Evolutionary conservation across 2,888 invertebrate species (phyloP), one percentile per base, ranked within the genome.

Genomic region (Ceramica pisi): DNA sequence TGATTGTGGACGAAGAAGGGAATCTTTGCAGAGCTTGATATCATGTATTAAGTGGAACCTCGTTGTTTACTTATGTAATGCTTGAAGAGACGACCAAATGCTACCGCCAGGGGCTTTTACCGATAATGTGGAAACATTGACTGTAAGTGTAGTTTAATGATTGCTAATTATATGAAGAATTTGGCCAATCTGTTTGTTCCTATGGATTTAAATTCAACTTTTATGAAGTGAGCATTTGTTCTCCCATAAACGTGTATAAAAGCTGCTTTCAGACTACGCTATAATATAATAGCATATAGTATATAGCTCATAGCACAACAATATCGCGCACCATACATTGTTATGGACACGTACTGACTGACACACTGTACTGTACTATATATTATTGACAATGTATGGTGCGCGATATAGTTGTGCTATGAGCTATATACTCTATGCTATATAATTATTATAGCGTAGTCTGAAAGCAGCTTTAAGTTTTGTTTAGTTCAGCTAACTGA

Each of bases 21-120:
- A 88, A 91, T 92, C 90, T 89, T 89, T 87, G 87, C 85, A 80
- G 84, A 85, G 83, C 83, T 88, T 94, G 92, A 93, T 92, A 90
- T 86, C 90, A 88, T 89, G 83, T 83, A 92, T 93, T 93, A 92
- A 87, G 86, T 78, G 85, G 85, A 77, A 76, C 88, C 85, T 88
- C 84, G 85, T 86, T 89, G 79, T 84, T 84, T 79, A 76, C 73
- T 75, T 76, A 68, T 64, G 78, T 68, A 82, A 83, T 83, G 56
- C n/a, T 81, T 67, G 50, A 66, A 67, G 53, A n/a, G 65, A 63
- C 44, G 57, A 59, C 63, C 44, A 55, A 72, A 68, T 67, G 14
- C 26, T 56, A 59, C 55, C 19, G 68, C 82, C 72, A 56, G 56
- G 23, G 78, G 65, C 79, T 66, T n/a, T 35, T 35, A 61, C 6